Conservation (phyloP, 2,113 vertebrate genomes). For the Hippocampus guttulatus region DNA sequence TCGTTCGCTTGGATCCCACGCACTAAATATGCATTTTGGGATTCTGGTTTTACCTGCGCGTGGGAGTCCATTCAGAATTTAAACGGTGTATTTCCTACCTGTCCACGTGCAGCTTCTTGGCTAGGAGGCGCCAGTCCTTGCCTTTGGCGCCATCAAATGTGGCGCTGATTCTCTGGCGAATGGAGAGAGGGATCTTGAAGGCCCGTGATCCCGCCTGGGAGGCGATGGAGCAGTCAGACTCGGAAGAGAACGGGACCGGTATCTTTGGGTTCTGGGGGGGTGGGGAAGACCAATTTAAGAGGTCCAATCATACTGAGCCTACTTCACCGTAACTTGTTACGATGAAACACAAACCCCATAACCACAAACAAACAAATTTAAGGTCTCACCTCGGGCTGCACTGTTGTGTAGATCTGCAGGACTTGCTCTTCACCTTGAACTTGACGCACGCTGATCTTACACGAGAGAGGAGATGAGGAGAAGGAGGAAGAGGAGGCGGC, state of each 20-base stretch:
- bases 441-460: conserved; percentile 91
- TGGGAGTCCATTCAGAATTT: background rate
- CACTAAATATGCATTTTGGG: conserved; percentile 8
- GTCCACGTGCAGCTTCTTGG: conserved; percentile 90
- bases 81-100: conserved; percentile 69
- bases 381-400: conserved; percentile 80
- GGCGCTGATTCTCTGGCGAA: conserved; percentile 92
- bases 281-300: background rate
- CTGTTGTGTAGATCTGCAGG: conserved; percentile 89
- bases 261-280: conserved; percentile 80
- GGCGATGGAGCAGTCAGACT: conserved; percentile 84
- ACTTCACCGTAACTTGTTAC: too few species aligned
- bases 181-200: conserved; percentile 96
- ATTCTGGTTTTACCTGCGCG: background rate
- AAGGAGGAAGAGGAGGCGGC: conserved; percentile 77
- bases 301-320: background rate
- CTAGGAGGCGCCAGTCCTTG: conserved; percentile 98
- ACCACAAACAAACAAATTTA: background rate
- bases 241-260: conserved; percentile 82
- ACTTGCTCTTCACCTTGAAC: conserved; percentile 94
- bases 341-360: too few species aligned
- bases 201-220: conserved; percentile 90
- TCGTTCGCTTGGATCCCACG: conserved; percentile 32
- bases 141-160: conserved; percentile 94
- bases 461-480: conserved; percentile 78